Evolutionary conservation across 2,888 invertebrate species (phyloP).

Genomic region (Electrophaes corylata): DNA sequence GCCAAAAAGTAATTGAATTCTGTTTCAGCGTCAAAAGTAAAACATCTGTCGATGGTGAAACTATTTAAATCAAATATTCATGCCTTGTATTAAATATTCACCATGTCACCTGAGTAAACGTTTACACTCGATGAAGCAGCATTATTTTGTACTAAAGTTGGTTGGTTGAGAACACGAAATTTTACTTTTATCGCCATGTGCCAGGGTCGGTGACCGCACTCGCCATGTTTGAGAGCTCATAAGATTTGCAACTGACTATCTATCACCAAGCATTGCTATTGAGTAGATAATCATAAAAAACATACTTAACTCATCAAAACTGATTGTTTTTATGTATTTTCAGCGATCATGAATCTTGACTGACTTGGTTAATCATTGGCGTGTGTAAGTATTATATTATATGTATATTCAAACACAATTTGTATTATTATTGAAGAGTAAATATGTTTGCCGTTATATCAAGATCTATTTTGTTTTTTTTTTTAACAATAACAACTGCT

Average conservation of each 20-base stretch:
- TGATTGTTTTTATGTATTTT: background rate
- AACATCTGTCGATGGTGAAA: background rate
- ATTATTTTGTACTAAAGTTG: constrained; percentile 52
- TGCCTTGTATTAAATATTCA: constrained; percentile 4
- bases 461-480: no score
- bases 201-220: constrained; percentile 54
- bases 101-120: constrained; percentile 39
- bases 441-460: no score
- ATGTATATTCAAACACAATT: no score
- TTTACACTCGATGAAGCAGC: constrained; percentile 40
- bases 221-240: constrained; percentile 56
- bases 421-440: no score
- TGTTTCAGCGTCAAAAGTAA: background rate
- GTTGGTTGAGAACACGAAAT: constrained; percentile 62
- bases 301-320: background rate
- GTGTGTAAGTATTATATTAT: no score
- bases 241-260: constrained; percentile 50
- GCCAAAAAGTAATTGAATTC: no score
- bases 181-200: constrained; percentile 77
- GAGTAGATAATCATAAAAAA: background rate
- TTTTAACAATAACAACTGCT: background rate
- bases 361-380: no score
- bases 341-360: no score
- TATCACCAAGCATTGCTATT: constrained; percentile 31
- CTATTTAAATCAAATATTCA: background rate